Percentiles rank a stretch among this genome's conserved stretches.
Conservation (phyloP, 2,888 invertebrate species). For the Tigriopus californicus region DNA sequence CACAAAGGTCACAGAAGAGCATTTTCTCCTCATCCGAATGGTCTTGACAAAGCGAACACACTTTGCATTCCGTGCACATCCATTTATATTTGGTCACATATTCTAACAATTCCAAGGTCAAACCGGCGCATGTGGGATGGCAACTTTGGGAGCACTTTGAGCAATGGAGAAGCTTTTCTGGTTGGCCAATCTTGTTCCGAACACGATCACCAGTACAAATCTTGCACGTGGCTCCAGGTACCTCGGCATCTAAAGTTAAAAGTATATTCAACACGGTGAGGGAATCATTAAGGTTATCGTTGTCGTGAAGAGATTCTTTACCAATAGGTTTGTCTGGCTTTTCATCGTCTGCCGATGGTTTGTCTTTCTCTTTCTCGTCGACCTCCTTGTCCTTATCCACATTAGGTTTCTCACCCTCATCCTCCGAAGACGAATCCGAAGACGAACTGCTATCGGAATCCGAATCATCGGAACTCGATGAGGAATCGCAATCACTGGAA, state of each 20-base stretch:
- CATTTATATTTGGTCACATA: slow-evolving; percentile 69
- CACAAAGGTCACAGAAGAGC: slow-evolving; percentile 85
- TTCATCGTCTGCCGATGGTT: no score
- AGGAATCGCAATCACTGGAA: no score
- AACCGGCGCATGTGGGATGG: slow-evolving; percentile 71
- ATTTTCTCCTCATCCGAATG: slow-evolving; percentile 71
- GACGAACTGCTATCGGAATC: no score
- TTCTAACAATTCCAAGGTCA: slow-evolving; percentile 59
- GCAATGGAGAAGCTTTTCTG: slow-evolving; percentile 15
- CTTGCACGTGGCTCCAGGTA: slow-evolving; percentile 1
- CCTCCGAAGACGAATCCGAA: no score
- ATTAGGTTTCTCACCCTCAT: no score
- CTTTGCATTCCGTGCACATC: slow-evolving; percentile 86
- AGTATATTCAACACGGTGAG: no score
- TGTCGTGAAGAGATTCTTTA: no score
- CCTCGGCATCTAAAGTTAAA: not conserved
- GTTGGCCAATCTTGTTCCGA: slow-evolving; percentile 6
- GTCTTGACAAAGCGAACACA: slow-evolving; percentile 62
- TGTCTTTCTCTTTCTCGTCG: no score
- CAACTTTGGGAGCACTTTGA: slow-evolving; percentile 30
- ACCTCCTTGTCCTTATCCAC: no score
- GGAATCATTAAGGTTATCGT: no score
- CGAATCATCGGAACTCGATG: no score
- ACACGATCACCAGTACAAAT: slow-evolving; percentile 6
- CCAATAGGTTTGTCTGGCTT: no score